These are phyloP conservation scores for Gracilinanus agilis DNA, from an alignment of 2,113 vertebrate species.

Conservation along the genomic window DNA sequence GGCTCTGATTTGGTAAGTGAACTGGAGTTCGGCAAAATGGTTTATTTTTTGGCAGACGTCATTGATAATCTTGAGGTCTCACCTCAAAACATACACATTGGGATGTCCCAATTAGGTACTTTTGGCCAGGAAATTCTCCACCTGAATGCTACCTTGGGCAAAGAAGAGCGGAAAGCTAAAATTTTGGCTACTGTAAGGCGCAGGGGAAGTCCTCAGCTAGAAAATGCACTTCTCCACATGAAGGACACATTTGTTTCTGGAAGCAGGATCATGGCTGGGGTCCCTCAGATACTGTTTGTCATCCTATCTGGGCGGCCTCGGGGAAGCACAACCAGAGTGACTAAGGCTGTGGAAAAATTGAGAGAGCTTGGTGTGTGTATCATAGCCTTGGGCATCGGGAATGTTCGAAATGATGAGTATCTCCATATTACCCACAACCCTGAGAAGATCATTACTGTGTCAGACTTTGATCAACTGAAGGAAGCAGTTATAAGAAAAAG, in stretches of 20 bases:
- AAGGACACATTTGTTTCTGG: constrained; percentile 59
- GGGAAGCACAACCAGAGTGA: constrained; percentile 60
- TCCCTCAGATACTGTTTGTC: constrained; percentile 78
- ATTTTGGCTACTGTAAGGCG: constrained; percentile 63
- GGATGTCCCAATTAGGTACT: constrained; percentile 77
- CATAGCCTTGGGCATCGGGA: constrained; percentile 76
- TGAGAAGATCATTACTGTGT: constrained; percentile 68
- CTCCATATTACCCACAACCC: constrained; percentile 74
- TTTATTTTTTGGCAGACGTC: constrained; percentile 75
- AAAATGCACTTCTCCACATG: constrained; percentile 68
- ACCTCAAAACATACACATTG: constrained; percentile 70
- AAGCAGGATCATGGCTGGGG: constrained; percentile 71
- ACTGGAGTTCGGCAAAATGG: constrained; percentile 74
- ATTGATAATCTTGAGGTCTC: constrained; percentile 70
- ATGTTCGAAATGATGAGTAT: constrained; percentile 68
- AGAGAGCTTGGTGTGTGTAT: constrained; percentile 72
- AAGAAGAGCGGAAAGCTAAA: constrained; percentile 52
- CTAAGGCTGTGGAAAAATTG: constrained; percentile 60
- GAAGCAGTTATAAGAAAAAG: constrained; percentile 72
- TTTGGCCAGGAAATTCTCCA: constrained; percentile 68
- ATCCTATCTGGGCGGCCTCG: constrained; percentile 66
- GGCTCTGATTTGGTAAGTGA: constrained; percentile 74
- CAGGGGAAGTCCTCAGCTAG: constrained; percentile 28
- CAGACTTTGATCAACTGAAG: constrained; percentile 67
- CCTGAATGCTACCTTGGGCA: constrained; percentile 51